Evolutionary conservation across 2,888 invertebrate genomes (phyloP), one percentile per base, ranked within the genome.

Genomic region (Microplitis deprimator): DNA sequence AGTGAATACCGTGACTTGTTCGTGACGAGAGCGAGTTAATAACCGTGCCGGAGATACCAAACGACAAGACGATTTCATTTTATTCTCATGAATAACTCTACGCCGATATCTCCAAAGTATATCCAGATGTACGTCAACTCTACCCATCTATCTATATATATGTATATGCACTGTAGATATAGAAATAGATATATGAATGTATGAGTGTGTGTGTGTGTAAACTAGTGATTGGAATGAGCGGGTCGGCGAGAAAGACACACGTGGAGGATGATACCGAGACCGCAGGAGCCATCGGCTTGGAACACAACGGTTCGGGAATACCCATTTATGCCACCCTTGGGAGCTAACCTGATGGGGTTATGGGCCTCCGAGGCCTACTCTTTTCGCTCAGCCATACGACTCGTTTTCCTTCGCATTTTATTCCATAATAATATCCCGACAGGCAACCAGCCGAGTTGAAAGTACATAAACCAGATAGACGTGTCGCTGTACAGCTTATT

Each of bases 291-390:
- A 83, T 84, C 82, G 79, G 78, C 80, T 82, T 67, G 80, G 79
- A 82, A 81, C 78, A 75, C 73, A 68, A 77, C 73, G 75, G 76
- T 79, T 82, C 79, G 61, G 78, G 81, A 79, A 80, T 80, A 74
- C 75, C 79, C 78, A 79, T 86, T 88, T 87, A 89, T 88, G 85
- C 83, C 81, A 83, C 89, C 89, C 88, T 77, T 83, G 89, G 87
- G 89, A 89, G 82, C 78, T 85, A 86, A 89, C 89, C 90, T 91
- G 91, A 92, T 92, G 91, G 92, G 92, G 92, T 92, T 92, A 92
- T 91, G 90, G 90, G 91, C 91, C 92, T 91, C 92, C 81, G 87
- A 88, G 91, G 92, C 88, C 89, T 89, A 89, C 89, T 89, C 88
- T 87, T 86, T 87, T 85, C 84, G 81, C 84, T 85, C 83, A 84